These are phyloP conservation scores for Uloborus diversus DNA, from an alignment of 1,140 invertebrate genomes.

Conservation along the genomic window DNA sequence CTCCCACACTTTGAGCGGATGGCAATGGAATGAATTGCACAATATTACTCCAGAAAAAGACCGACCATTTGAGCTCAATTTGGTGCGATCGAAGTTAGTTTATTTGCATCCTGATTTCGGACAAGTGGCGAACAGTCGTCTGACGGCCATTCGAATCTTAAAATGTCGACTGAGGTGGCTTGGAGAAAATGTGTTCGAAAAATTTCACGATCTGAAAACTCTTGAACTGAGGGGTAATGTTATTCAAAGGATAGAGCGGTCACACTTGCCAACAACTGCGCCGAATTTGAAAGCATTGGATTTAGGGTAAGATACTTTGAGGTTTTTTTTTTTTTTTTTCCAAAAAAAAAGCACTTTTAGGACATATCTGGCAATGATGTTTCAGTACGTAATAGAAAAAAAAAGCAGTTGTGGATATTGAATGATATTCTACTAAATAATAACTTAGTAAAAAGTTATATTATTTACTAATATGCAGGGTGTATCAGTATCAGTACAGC, in stretches of 20 bases:
- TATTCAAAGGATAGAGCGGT: neutral
- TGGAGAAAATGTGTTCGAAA: neutral
- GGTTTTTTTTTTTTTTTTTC: neutral
- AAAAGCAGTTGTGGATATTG: too few relatives aligned
- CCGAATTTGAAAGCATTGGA: neutral
- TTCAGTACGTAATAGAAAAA: neutral
- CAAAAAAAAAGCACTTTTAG: neutral
- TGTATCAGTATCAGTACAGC: too few relatives aligned
- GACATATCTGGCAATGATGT: neutral
- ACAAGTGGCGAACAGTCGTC: neutral
- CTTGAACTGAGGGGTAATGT: conserved; percentile 19
- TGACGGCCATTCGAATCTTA: conserved; percentile 16
- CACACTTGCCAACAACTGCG: neutral
- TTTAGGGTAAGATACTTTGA: conserved; percentile 35
- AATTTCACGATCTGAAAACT: neutral
- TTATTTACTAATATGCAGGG: too few relatives aligned
- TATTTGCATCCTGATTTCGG: conserved; percentile 30
- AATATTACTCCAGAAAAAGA: neutral
- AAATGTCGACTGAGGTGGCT: conserved; percentile 24
- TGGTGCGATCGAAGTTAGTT: conserved; percentile 2
- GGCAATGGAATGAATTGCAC: neutral
- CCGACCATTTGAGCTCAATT: neutral
- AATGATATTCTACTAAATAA: too few relatives aligned
- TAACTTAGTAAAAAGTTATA: too few relatives aligned
- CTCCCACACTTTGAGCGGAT: neutral